Conservation (phyloP, 1,140 invertebrate species). For the Drosophila saltans region DNA sequence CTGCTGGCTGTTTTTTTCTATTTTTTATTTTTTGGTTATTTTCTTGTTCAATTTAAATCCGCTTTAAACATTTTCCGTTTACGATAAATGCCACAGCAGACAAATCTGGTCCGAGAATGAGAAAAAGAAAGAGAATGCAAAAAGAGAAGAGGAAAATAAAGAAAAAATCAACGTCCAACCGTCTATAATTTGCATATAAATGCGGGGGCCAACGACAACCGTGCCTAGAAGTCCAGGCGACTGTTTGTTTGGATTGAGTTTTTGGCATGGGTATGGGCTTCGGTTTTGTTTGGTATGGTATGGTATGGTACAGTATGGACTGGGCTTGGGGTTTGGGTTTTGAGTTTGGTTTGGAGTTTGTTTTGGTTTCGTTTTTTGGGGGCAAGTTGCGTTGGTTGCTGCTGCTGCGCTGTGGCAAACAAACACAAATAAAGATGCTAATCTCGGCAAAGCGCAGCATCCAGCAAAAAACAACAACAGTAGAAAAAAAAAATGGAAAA, state of each 20-base stretch:
- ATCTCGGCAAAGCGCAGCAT: constrained; percentile 72
- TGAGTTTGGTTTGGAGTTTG: constrained; percentile 6
- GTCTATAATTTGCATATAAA: constrained; percentile 82
- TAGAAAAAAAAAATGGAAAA: constrained; percentile 29
- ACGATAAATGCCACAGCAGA: constrained; percentile 74
- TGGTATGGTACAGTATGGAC: constrained; percentile 1
- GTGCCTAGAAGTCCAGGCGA: constrained; percentile 48
- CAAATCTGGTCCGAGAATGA: constrained; percentile 56
- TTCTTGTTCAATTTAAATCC: constrained; percentile 52
- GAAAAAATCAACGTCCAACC: constrained; percentile 62
- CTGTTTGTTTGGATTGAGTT: constrained; percentile 51
- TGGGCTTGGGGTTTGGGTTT: constrained; percentile 18
- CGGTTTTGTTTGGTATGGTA: constrained; percentile 53
- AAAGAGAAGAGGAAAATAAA: constrained; percentile 26
- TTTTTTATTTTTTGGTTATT: constrained; percentile 7
- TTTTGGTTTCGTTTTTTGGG: constrained; percentile 14
- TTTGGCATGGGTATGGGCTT: constrained; percentile 1
- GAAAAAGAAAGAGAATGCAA: constrained; percentile 37
- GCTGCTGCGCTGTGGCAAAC: constrained; percentile 60
- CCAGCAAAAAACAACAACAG: constrained; percentile 17
- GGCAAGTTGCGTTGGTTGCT: constrained; percentile 21
- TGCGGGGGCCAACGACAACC: constrained; percentile 53
- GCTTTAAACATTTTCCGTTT: constrained; percentile 58
- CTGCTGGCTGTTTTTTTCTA: background rate
- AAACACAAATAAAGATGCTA: constrained; percentile 82